A percentile compares a stretch with the other conserved stretches of the same genome.
phyloP scores from a whole-genome alignment of 2,797 vertebrate species.

The Hipposideros larvatus region DNA sequence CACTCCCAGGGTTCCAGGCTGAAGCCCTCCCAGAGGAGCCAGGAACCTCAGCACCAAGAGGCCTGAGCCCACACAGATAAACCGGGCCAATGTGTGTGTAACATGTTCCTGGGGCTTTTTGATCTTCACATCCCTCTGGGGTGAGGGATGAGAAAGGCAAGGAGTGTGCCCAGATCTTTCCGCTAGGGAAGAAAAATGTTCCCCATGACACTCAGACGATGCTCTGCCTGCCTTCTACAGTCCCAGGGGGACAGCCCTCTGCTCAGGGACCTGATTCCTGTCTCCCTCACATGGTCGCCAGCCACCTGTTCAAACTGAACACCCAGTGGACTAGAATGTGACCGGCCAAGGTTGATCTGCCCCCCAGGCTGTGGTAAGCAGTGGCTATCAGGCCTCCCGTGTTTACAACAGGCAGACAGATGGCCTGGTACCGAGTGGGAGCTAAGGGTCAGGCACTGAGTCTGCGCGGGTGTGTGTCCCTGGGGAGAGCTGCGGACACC shows the following conservation, averaged over 20 bases:
- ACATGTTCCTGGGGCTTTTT: constrained; percentile 59
- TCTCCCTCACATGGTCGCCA: not conserved
- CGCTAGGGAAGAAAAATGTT: constrained; percentile 62
- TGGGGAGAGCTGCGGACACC: not conserved
- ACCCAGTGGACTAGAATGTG: not conserved
- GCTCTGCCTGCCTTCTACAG: not conserved
- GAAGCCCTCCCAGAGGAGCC: not conserved
- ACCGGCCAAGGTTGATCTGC: not conserved
- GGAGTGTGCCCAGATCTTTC: constrained; percentile 73
- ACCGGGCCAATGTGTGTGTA: constrained; percentile 74
- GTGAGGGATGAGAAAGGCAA: constrained; percentile 64
- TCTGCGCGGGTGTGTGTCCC: not conserved
- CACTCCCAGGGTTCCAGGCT: not conserved
- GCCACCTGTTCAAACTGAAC: not conserved
- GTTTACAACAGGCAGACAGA: not conserved
- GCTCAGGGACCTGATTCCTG: not conserved
- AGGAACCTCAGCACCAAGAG: not conserved
- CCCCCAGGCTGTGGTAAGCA: not conserved
- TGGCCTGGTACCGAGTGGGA: not conserved
- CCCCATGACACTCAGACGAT: not conserved
- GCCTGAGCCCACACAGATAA: not conserved
- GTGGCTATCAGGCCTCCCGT: not conserved
- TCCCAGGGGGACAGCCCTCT: not conserved
- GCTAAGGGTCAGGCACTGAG: not conserved
- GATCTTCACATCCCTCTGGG: constrained; percentile 62